Conservation (phyloP, 2,888 invertebrate species). For the Labia minor region DNA sequence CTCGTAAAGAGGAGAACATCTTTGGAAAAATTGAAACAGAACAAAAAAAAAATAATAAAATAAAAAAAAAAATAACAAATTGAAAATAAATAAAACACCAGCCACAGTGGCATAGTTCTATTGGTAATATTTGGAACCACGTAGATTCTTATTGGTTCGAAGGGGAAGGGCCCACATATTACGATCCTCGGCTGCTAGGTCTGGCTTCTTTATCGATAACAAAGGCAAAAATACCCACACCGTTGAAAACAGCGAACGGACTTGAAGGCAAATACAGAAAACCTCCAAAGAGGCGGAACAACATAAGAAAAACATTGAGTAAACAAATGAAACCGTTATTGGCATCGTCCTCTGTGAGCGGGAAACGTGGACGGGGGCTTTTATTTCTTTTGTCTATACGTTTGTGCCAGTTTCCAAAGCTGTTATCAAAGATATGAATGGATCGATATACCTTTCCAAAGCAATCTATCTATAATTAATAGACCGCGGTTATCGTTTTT, state of each 20-base stretch:
- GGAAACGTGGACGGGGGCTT: background rate
- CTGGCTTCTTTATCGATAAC: conserved; percentile 4
- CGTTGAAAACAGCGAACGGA: background rate
- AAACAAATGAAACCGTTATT: conserved; percentile 13
- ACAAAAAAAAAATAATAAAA: background rate
- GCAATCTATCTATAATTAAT: no score
- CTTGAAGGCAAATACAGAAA: background rate
- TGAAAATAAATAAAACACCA: conserved; percentile 3
- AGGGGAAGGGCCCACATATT: background rate
- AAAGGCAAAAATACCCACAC: background rate
- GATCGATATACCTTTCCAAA: no score
- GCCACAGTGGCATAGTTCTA: background rate
- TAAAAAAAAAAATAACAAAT: background rate
- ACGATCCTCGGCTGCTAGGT: background rate
- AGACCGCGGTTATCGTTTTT: no score
- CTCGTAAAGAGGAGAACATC: no score
- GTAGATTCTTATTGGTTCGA: background rate
- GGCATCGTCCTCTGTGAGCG: background rate
- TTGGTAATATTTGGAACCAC: background rate
- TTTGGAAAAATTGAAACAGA: background rate
- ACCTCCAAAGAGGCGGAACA: conserved; percentile 1
- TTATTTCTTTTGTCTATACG: background rate
- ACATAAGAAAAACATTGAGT: conserved; percentile 3
- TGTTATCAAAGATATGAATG: background rate
- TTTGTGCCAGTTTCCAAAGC: background rate